Evolutionary conservation across 2,113 vertebrate species (phyloP), one percentile per base, ranked within the genome.

Genomic region (Clarias macrocephalus): DNA sequence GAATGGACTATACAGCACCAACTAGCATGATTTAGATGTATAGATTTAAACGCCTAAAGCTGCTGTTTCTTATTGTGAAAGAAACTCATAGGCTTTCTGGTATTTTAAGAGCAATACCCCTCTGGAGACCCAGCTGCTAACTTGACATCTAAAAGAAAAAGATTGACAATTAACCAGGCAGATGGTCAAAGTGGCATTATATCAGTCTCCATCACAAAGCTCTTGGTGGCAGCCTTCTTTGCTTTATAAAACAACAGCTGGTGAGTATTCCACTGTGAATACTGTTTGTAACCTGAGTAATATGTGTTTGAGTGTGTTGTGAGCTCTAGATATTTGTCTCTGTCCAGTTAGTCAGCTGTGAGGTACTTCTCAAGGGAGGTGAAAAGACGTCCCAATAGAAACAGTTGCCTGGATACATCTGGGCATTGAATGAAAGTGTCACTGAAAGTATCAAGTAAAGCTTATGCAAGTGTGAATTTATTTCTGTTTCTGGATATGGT

Each of bases 401-500:
- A 91, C 91, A 89, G 77, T 87, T 88, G 77, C 30, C 70, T 37
- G 85, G 82, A 81, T 84, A 88, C 90, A 88, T 89, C 73, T 88
- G 83, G 83, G 89, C 76, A 62, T 83, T 86, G 83, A 90, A 86
- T 83, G 89, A 80, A 87, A 82, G n/a, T 63, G 83, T 90, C 86
- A 85, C 37, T 37, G 19, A 52, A 87, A 80, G 81, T 90, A 90
- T 91, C 48, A 86, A 90, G 87, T 83, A 87, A 92, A 88, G 91
- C 84, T 82, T 90, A 88, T 88, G 90, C 90, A 93, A 88, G 87
- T 91, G 88, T 90, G 92, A 91, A 85, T 89, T 91, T 91, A 90
- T 89, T 85, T 91, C 89, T 89, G 88, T 89, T 89, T 92, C 89
- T 90, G 91, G 93, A 91, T 90, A 88, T 89, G 87, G 37, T 88